Base-by-base conservation (phyloP, 2,797 vertebrate genomes). In the Lemur catta region DNA sequence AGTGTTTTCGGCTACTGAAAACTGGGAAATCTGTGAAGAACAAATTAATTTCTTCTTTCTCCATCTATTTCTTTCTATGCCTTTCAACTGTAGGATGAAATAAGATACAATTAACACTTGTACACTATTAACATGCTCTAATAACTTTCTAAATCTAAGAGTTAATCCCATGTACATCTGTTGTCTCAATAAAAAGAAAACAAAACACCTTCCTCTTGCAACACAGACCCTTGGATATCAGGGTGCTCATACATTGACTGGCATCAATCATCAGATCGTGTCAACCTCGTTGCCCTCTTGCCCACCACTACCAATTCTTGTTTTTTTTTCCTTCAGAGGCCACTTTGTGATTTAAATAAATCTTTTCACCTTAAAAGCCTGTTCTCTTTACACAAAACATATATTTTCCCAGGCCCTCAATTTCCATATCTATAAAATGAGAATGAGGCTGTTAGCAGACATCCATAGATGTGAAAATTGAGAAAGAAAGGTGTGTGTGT, bases 121-220 rank as follows among this genome's bases (percentile, higher is more conserved):
- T n/a, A 79, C 41, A 67, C 26, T 80, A 79, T 38, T 87, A 84
- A 87, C 63, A 78, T 8, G 33, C 24, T 30, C 6, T 63, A 38
- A n/a, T 71, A 63, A 89, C n/a, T 71, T 85, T 89, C 72, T 88
- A 86, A 65, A 35, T 89, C 65, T 88, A 86, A 57, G 35, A 55
- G 38, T 76, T 24, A 84, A 63, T 26, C 28, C 30, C 57, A 24
- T 55, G 12, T n/a, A 74, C 2, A 55, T 35, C 52, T 80, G 13
- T 50, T 43, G 41, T 89, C 67, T 95, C 55, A 88, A 6, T 43
- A 43, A 81, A 43, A 9, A 65, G 4, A 89, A 85, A 71, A 20
- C 15, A 89, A 52, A 65, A 71, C 17, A 38, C 20, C 84, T 94
- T 74, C 28, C 24, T 79, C 38, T 96, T 92, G 18, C n/a, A 74